A percentile compares a stretch with the other conserved stretches of the same genome.
Conservation (phyloP, 2,113 vertebrate genomes). For the Eulacestoma nigropectus region DNA sequence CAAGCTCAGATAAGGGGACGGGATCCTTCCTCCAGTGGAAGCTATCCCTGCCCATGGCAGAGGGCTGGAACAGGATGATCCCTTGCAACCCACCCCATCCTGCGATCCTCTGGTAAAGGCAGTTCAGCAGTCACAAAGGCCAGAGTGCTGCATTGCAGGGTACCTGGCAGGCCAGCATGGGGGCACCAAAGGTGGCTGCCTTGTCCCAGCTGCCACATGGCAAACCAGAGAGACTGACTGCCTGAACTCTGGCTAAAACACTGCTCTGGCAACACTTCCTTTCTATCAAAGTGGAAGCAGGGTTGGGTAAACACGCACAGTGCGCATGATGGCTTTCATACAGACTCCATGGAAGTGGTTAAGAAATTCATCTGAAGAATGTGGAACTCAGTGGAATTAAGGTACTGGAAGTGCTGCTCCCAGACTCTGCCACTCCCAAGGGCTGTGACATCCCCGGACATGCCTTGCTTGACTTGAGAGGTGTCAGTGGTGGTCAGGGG, state of each 20-base stretch:
- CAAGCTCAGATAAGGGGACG: background rate
- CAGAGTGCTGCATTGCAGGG: accelerated
- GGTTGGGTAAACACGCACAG: accelerated
- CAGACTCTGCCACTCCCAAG: background rate
- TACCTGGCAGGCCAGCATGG: accelerated
- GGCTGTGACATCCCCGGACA: background rate
- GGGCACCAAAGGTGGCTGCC: accelerated
- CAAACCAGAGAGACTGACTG: background rate
- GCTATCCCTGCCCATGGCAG: background rate
- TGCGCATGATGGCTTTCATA: accelerated
- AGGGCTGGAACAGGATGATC: background rate
- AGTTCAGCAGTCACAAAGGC: background rate
- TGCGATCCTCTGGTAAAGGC: background rate
- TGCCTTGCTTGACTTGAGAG: background rate
- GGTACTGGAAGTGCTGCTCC: background rate
- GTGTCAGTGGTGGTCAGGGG: background rate
- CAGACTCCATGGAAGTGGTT: background rate
- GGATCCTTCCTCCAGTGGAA: background rate
- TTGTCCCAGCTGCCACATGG: accelerated
- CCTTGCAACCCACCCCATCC: background rate
- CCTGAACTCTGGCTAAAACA: accelerated
- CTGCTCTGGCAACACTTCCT: background rate
- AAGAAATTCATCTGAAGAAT: background rate
- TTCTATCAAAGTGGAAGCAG: accelerated
- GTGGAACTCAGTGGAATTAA: accelerated